phyloP scores from a whole-genome alignment of 2,113 vertebrate genomes.

The Cinclus mexicanus region DNA sequence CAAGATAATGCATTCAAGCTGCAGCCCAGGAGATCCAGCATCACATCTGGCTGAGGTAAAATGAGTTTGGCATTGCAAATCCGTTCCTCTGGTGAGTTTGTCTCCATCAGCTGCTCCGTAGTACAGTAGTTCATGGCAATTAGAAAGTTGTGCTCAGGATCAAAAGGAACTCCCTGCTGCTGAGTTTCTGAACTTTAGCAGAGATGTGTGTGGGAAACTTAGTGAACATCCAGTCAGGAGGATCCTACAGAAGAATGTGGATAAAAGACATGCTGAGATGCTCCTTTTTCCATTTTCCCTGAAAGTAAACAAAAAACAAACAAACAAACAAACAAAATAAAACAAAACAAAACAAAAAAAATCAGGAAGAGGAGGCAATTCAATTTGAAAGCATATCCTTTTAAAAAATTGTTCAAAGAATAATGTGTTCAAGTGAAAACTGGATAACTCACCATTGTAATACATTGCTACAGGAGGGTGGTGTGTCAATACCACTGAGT shows the following conservation, averaged over 20 bases:
- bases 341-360: not conserved
- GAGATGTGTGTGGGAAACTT: not conserved
- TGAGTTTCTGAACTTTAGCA: not conserved
- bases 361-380: not conserved
- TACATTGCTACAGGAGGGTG: not conserved
- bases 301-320: not conserved
- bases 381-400: not conserved
- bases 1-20: not conserved
- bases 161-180: not conserved
- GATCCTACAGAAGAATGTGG: not conserved
- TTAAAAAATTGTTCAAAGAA: not conserved
- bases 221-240: not conserved
- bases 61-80: not conserved
- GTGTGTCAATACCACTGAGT: not conserved
- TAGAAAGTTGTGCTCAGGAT: not conserved
- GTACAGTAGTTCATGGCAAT: not conserved
- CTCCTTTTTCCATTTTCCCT: not conserved
- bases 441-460: not conserved
- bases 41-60: not conserved
- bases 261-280: not conserved
- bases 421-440: not conserved
- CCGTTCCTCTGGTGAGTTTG: not conserved
- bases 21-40: not conserved
- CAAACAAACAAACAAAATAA: not conserved
- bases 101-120: not conserved